These are phyloP conservation scores for Mola mola DNA, from an alignment of 2,113 vertebrate genomes.

Conservation along the genomic window DNA sequence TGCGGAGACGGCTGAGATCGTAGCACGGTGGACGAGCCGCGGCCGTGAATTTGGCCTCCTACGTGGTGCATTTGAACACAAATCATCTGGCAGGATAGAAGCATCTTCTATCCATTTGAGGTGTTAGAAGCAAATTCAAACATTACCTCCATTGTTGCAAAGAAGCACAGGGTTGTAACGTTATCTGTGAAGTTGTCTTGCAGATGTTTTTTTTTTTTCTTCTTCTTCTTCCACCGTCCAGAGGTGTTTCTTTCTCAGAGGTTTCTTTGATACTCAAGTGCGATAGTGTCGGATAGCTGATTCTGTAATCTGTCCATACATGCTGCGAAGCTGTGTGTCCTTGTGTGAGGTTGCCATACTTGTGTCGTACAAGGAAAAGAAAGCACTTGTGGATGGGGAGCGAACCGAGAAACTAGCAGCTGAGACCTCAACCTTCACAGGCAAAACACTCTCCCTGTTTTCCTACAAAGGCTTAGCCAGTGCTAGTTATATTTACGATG, in stretches of 20 bases:
- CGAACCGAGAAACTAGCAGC: constrained; percentile 44
- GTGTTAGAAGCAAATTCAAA: constrained; percentile 61
- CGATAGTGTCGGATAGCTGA: constrained; percentile 44
- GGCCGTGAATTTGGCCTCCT: constrained; percentile 57
- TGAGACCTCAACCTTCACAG: constrained; percentile 71
- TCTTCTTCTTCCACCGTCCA: too few relatives aligned
- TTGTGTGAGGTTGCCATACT: constrained; percentile 46
- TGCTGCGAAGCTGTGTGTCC: constrained; percentile 52
- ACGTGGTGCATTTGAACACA: constrained; percentile 37
- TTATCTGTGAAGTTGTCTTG: constrained; percentile 52
- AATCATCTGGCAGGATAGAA: constrained; percentile 51
- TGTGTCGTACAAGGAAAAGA: constrained; percentile 41
- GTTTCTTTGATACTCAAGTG: constrained; percentile 53
- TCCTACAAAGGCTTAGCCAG: constrained; percentile 72
- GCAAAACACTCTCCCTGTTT: constrained; percentile 68
- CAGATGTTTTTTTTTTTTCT: constrained; percentile 41
- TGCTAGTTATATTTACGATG: constrained; percentile 86
- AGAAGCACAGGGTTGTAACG: constrained; percentile 39
- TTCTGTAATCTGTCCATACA: constrained; percentile 64
- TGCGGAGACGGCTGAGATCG: constrained; percentile 58
- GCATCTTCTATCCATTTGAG: constrained; percentile 50
- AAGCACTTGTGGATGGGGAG: constrained; percentile 40
- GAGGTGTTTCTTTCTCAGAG: constrained; percentile 48
- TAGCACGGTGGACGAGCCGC: constrained; percentile 41
- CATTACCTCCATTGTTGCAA: constrained; percentile 30